Percentiles rank a stretch among this genome's conserved stretches.
These are phyloP conservation scores for Hucho hucho DNA, from an alignment of 2,113 vertebrate genomes.

Conservation along the genomic window DNA sequence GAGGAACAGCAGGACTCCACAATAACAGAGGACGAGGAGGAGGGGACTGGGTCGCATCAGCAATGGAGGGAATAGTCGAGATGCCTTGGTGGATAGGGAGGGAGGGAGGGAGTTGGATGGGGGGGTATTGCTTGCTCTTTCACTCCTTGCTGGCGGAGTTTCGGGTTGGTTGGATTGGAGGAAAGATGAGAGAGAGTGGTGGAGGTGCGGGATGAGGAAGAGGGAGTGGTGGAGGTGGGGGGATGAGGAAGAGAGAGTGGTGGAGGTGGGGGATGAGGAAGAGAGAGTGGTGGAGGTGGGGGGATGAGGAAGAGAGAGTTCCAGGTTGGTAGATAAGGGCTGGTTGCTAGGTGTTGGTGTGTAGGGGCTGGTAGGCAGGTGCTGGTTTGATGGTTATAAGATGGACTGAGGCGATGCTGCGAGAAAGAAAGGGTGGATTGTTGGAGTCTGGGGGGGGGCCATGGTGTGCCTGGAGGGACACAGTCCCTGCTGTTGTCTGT, in stretches of 20 bases:
- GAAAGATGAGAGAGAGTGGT: background rate
- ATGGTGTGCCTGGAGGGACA: conserved; percentile 43
- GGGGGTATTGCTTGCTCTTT: background rate
- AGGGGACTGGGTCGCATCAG: background rate
- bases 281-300: too few species aligned
- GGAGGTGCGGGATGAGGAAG: too few species aligned
- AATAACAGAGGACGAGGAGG: background rate
- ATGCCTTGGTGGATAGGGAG: background rate
- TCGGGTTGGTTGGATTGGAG: conserved; percentile 34
- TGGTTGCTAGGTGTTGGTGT: background rate
- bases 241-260: too few species aligned
- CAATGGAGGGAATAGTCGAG: conserved; percentile 6
- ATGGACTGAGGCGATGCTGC: too few species aligned
- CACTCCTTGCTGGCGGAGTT: conserved; percentile 27
- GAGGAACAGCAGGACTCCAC: conserved; percentile 19
- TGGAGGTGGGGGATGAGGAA: too few species aligned
- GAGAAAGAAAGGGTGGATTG: too few species aligned
- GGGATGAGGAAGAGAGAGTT: too few species aligned
- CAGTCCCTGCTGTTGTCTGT: conserved; percentile 57
- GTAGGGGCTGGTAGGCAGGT: too few species aligned
- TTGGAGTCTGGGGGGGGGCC: background rate
- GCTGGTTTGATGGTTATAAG: too few species aligned
- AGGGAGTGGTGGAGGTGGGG: too few species aligned
- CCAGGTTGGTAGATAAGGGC: too few species aligned
- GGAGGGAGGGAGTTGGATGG: background rate